These are phyloP conservation scores for Synergus itoensis DNA, from an alignment of 2,888 invertebrate genomes.

Conservation along the genomic window DNA sequence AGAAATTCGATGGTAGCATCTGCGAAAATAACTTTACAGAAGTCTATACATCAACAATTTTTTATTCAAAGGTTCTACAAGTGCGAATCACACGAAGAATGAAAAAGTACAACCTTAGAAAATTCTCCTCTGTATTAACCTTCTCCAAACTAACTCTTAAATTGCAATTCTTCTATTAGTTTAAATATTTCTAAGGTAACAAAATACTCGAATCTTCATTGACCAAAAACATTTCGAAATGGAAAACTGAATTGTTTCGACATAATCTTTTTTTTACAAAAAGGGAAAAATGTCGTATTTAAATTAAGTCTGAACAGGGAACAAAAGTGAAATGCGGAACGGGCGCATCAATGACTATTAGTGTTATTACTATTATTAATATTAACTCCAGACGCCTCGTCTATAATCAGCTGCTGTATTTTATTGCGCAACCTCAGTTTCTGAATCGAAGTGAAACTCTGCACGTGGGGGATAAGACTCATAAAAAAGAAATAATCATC, in stretches of 20 bases:
- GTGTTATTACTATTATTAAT: constrained; percentile 1
- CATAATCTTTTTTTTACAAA: neutral
- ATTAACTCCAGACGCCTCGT: constrained; percentile 18
- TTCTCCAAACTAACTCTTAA: neutral
- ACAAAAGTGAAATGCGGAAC: neutral
- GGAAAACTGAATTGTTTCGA: neutral
- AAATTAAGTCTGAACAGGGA: neutral
- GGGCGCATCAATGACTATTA: constrained; percentile 1
- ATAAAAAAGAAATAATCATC: constrained; percentile 36
- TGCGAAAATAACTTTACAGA: neutral
- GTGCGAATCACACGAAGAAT: neutral
- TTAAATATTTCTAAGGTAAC: too few relatives aligned
- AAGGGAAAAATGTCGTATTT: neutral
- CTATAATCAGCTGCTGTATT: constrained; percentile 30
- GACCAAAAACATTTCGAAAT: too few relatives aligned
- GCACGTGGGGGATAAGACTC: constrained; percentile 20
- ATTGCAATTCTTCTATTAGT: too few relatives aligned
- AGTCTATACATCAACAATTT: neutral
- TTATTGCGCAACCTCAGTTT: constrained; percentile 18
- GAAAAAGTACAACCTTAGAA: neutral
- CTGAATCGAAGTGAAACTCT: constrained; percentile 26
- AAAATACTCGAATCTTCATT: too few relatives aligned
- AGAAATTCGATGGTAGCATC: neutral
- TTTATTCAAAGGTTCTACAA: neutral
- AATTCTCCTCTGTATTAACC: neutral